phyloP scores from a whole-genome alignment of 1,140 invertebrate genomes.

The Aphelinus atriplicis region DNA sequence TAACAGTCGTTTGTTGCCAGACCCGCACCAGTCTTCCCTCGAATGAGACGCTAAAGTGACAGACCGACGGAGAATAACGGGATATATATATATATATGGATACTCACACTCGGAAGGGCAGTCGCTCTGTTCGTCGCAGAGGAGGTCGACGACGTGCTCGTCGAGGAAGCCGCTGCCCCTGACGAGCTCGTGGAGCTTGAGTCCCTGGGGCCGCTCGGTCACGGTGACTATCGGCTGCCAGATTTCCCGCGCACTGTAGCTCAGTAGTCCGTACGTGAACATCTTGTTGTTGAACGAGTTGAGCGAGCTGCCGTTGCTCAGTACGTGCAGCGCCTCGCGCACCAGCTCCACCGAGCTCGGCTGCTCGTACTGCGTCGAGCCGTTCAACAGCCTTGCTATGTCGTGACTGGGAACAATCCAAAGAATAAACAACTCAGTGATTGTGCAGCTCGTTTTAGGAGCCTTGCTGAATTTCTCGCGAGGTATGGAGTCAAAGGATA shows the following conservation, averaged over 20 bases:
- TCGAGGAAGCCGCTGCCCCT: slow-evolving; percentile 48
- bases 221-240: slow-evolving; percentile 60
- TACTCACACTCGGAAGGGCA: slow-evolving; percentile 45
- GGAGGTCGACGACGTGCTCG: slow-evolving; percentile 49
- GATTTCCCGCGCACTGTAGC: slow-evolving; percentile 41
- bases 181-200: slow-evolving; percentile 52
- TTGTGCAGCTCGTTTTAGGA: no score
- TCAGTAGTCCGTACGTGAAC: slow-evolving; percentile 58
- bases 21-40: no score
- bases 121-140: slow-evolving; percentile 54
- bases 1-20: no score
- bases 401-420: slow-evolving; percentile 51
- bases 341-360: slow-evolving; percentile 54
- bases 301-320: slow-evolving; percentile 23
- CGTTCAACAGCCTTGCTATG: slow-evolving; percentile 55
- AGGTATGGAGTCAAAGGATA: no score
- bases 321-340: slow-evolving; percentile 57
- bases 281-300: slow-evolving; percentile 61
- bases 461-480: no score
- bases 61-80: no score
- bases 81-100: no score
- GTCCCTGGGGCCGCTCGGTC: slow-evolving; percentile 48
- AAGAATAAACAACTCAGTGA: no score
- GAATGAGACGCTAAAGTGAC: no score
- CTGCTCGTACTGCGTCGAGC: slow-evolving; percentile 50